These are phyloP conservation scores for Drosophila arizonae DNA, from an alignment of 1,140 invertebrate species.

Conservation along the genomic window DNA sequence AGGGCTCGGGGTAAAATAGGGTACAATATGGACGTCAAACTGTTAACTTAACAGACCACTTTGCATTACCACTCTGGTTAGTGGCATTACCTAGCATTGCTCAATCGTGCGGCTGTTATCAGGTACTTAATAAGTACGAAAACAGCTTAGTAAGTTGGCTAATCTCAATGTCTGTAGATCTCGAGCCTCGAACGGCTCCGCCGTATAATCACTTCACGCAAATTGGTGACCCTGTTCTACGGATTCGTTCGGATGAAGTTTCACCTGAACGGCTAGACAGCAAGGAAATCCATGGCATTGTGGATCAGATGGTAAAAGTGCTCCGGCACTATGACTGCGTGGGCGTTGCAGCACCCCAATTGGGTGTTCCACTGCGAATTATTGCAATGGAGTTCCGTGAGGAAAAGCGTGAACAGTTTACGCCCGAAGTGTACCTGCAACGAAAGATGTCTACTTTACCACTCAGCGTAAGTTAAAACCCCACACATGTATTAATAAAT, in stretches of 20 bases:
- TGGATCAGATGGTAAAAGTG: constrained; percentile 85
- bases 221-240: constrained; percentile 88
- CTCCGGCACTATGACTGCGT: constrained; percentile 85
- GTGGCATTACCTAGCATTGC: no score
- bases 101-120: no score
- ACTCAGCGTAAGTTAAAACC: constrained; percentile 84
- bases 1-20: no score
- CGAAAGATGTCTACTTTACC: constrained; percentile 85
- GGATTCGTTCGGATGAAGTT: constrained; percentile 84
- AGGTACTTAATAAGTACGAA: no score
- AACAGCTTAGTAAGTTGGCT: not conserved
- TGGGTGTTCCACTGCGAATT: constrained; percentile 87
- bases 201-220: constrained; percentile 87
- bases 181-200: constrained; percentile 19
- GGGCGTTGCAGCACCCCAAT: constrained; percentile 89
- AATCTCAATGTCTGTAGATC: constrained; percentile 29
- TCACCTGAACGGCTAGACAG: constrained; percentile 84
- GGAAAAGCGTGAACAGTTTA: constrained; percentile 82
- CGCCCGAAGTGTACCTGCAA: constrained; percentile 79
- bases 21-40: no score
- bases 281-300: constrained; percentile 85
- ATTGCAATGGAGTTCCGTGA: constrained; percentile 86
- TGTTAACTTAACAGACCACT: no score
- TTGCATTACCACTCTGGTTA: no score
- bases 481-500: not conserved